Percentiles rank a stretch among this genome's conserved stretches.
Conservation (phyloP, 2,797 vertebrate genomes). For the Ibycter americanus region DNA sequence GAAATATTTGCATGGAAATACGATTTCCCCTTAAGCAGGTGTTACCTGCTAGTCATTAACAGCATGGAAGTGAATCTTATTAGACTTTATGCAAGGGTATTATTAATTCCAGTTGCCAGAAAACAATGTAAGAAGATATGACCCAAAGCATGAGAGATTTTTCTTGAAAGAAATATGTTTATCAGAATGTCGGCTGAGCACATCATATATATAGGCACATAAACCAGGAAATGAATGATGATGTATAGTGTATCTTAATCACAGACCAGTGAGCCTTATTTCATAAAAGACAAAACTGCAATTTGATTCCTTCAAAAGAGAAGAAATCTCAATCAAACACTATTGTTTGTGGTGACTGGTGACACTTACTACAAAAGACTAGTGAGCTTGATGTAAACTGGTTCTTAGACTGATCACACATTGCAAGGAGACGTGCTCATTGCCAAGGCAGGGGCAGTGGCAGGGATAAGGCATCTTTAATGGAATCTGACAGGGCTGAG, state of each 20-base stretch:
- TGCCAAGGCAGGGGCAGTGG: neutral
- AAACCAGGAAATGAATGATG: constrained; percentile 27
- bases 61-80: neutral
- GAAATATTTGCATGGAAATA: neutral
- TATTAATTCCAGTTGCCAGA: neutral
- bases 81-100: neutral
- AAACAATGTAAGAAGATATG: neutral
- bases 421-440: neutral
- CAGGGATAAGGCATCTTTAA: neutral
- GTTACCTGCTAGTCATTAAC: neutral
- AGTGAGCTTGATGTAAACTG: neutral
- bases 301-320: constrained; percentile 47
- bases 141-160: neutral
- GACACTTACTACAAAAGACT: constrained; percentile 25
- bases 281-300: constrained; percentile 46
- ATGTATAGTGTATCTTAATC: constrained; percentile 34
- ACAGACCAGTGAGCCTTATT: constrained; percentile 18
- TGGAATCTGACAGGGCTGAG: neutral
- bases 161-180: constrained; percentile 36
- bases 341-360: constrained; percentile 51
- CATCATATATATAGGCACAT: constrained; percentile 29
- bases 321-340: constrained; percentile 56
- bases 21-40: neutral
- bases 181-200: constrained; percentile 7
- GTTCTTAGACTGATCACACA: neutral